phyloP scores from a whole-genome alignment of 2,888 invertebrate genomes.

The Caenorhabditis uteleia region DNA sequence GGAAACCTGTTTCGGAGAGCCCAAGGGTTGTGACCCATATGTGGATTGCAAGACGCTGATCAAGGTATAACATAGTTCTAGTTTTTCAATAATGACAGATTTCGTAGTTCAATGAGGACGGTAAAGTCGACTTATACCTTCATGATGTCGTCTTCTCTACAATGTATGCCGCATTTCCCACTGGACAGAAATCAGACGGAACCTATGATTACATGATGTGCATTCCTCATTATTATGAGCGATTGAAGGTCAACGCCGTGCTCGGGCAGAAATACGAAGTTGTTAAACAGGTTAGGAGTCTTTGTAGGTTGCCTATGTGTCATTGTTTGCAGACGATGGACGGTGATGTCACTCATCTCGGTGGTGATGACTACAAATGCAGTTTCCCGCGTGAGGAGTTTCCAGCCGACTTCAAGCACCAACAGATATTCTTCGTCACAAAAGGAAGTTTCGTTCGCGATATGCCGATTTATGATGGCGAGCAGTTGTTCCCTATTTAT shows the following conservation, averaged over 20 bases:
- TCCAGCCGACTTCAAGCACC: slow-evolving; percentile 1
- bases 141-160: slow-evolving; percentile 7
- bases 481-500: slow-evolving; percentile 4
- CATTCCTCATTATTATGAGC: slow-evolving; percentile 10
- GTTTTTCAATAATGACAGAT: too few relatives aligned
- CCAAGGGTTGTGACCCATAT: slow-evolving; percentile 12
- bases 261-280: slow-evolving; percentile 8
- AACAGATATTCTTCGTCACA: slow-evolving; percentile 22
- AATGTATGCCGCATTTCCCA: slow-evolving; percentile 23
- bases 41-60: slow-evolving; percentile 9
- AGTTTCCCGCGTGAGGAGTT: slow-evolving; percentile 9
- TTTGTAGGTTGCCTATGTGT: not conserved
- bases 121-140: slow-evolving; percentile 19
- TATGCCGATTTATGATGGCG: slow-evolving; percentile 16
- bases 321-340: slow-evolving; percentile 12
- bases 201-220: slow-evolving; percentile 22
- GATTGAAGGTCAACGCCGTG: slow-evolving; percentile 3
- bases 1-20: slow-evolving; percentile 31
- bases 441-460: slow-evolving; percentile 9
- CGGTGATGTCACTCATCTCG: slow-evolving; percentile 6
- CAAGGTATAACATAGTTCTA: not conserved
- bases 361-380: slow-evolving; percentile 6
- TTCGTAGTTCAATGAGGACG: slow-evolving; percentile 8
- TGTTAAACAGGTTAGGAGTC: slow-evolving; percentile 5
- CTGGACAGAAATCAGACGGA: slow-evolving; percentile 3